Conservation (phyloP, 1,140 invertebrate genomes). For the Pseudoatta argentina region DNA sequence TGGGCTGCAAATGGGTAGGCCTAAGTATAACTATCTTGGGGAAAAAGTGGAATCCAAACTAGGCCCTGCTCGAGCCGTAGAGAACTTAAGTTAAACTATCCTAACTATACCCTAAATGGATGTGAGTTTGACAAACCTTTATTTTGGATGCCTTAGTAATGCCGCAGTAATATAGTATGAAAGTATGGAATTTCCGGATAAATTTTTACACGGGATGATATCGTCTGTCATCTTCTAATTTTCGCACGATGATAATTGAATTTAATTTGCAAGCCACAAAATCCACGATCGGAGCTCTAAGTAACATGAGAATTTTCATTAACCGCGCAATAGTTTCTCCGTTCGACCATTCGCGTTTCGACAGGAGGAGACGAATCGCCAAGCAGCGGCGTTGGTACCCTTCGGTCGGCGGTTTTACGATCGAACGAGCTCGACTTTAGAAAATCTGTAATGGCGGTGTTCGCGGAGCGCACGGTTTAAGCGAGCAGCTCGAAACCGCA, state of each 20-base stretch:
- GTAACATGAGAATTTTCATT: not conserved
- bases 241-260: not conserved
- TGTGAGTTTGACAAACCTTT: too few species aligned
- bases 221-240: conserved; percentile 18
- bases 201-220: too few species aligned
- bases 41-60: too few species aligned
- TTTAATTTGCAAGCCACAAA: not conserved
- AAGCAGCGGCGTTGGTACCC: conserved; percentile 10
- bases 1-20: too few species aligned
- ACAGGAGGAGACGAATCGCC: not conserved
- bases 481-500: conserved; percentile 79
- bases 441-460: conserved; percentile 72
- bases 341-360: conserved; percentile 15
- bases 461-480: conserved; percentile 72
- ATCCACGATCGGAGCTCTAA: too few species aligned
- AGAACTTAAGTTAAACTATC: too few species aligned
- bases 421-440: conserved; percentile 65
- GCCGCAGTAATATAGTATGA: too few species aligned
- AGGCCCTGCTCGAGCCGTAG: too few species aligned
- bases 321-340: not conserved
- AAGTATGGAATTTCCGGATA: too few species aligned
- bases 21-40: too few species aligned
- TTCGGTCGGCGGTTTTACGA: conserved; percentile 71
- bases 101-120: too few species aligned
- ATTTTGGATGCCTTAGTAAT: too few species aligned